Evolutionary conservation across 2,797 vertebrate species (phyloP).

Genomic region (Otus scops): DNA sequence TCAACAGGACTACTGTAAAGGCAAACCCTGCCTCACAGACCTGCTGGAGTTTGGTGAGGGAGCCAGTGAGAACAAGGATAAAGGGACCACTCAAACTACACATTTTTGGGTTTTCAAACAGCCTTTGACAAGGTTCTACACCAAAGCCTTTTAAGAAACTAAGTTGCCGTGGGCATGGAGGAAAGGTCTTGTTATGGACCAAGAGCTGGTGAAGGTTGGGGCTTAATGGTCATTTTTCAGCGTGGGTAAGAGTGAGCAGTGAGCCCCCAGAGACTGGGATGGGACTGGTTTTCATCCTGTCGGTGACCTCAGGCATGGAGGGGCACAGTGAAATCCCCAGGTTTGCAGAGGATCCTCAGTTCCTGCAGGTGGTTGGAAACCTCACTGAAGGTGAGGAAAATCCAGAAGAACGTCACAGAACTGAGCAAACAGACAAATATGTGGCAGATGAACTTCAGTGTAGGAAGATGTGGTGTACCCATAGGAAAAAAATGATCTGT

Average conservation of each 20-base stretch:
- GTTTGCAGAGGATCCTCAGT: not conserved
- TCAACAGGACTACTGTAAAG: not conserved
- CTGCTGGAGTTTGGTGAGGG: not conserved
- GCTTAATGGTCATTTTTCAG: not conserved
- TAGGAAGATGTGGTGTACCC: not conserved
- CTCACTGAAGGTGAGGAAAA: not conserved
- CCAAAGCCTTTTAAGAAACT: not conserved
- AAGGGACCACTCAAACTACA: not conserved
- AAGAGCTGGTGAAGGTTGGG: not conserved
- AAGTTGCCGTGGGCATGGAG: accelerated
- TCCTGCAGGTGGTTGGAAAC: not conserved
- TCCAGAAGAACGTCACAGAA: not conserved
- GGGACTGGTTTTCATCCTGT: not conserved
- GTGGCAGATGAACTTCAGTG: not conserved
- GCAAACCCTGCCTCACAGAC: not conserved
- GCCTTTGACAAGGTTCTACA: not conserved
- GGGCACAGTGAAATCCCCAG: not conserved
- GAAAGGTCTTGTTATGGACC: not conserved
- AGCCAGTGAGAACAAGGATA: not conserved
- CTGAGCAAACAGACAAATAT: not conserved
- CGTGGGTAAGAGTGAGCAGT: no score
- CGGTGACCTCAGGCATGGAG: not conserved
- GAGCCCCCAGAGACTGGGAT: not conserved
- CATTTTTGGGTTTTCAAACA: not conserved
- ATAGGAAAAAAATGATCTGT: not conserved